Base-by-base conservation (phyloP, 53 echinoderm and acorn worm species). In the Antedon mediterranea region DNA sequence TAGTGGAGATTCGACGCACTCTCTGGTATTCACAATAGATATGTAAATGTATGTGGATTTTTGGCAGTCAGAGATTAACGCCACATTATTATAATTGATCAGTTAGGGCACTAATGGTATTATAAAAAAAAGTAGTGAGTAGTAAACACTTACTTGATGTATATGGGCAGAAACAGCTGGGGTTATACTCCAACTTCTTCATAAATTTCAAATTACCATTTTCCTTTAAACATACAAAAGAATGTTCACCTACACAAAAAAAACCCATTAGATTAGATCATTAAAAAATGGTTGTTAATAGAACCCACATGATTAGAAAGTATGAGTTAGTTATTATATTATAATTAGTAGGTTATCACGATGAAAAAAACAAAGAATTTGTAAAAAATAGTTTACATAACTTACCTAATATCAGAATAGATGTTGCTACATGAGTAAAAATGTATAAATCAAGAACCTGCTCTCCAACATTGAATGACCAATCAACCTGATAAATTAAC, bases 181-280 rank as follows among this genome's bases (percentile, higher is more conserved):
- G 92, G 80, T 90, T 98, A 73, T 90, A 98, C 29, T 92, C 98
- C 31, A 98, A 33, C 71, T 98, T 98, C 83, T 98, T 98, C 83
- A 81, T 86, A 74, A 98, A 98, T 77, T 86, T 88, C 75, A 98
- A 43, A 5, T 88, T 84, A 72, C 92, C 98, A 71, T 88, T 93
- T 79, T 98, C 98, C 74, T 98, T 97, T 74, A 97, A 81, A 82
- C 90, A 92, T 0, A 88, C 78, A 27, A 98, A 43, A 13, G 92
- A 92, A 72, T 92, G 79, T 71, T 98, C 98, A 28, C 93, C 93
- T 93, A 77, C 0, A 30, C 31, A 11, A 37, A 37, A 4, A 37
- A 37, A 6, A 37, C n/a, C n/a, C n/a, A n/a, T n/a, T n/a, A n/a
- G n/a, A n/a, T n/a, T n/a, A n/a, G n/a, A n/a, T n/a, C n/a, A n/a